Base-by-base conservation (phyloP, 2,113 vertebrate species). In the Cynocephalus volans region DNA sequence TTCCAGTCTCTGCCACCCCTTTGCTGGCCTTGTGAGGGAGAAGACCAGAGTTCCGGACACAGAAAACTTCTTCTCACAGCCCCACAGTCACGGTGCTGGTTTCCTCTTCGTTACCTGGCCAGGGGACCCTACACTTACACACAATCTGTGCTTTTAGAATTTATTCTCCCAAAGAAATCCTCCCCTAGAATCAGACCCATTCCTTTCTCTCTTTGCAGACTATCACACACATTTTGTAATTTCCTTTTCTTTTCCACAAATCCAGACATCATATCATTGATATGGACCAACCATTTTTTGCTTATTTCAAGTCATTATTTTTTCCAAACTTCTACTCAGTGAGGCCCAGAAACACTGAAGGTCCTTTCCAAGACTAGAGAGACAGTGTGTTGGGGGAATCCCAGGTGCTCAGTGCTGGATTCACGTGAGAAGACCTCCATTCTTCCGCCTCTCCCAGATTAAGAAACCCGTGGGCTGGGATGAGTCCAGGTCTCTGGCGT, bases 401-500 rank as follows among this genome's bases (percentile, higher is more conserved):
- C 6, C 28, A 15, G 31, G 33, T 31, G 33, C 28, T 13, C 33
- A 13, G 31, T 18, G 31, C 14, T 6, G 13, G 17, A 67, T 45
- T 24, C 4, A 9, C 4, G 15, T 18, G 73, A 73, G 5, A 41
- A 73, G 41, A 6, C 5, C 5, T 4, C 26, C 45, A 50, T 8
- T 2, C 28, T 41, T 3, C 48, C 2, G 2, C 21, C 26, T 9
- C 69, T 48, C 33, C 52, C 18, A 1, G 7, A 8, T 21, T 45
- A 4, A 1, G 69, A 41, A 33, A 12, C 2, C 18, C 69, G 26
- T 13, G 24, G 48, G 85, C 9, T 48, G 45, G 18, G 41, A 21
- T 28, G 12, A n/a, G 28, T 4, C 4, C 36, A 0, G 4, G 52
- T 12, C 54, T 45, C 11, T 1, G 0, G 31, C 19, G 0, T 1